Percentiles rank a stretch among this genome's conserved stretches.
These are phyloP conservation scores for Spilosoma lubricipeda DNA, from an alignment of 2,888 invertebrate genomes.

Conservation along the genomic window DNA sequence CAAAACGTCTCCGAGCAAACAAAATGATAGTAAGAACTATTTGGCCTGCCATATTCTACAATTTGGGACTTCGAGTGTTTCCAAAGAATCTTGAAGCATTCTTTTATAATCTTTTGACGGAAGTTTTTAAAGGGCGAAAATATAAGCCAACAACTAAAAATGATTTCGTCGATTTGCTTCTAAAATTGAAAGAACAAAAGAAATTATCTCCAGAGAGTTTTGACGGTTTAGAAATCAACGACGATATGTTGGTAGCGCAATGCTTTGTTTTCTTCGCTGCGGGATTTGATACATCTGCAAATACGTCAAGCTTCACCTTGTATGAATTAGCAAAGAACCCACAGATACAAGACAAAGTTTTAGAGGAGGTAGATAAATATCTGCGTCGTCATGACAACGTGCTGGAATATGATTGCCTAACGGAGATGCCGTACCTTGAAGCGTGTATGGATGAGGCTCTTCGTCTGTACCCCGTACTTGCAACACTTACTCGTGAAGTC, in stretches of 20 bases:
- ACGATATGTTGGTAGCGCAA: slow-evolving; percentile 80
- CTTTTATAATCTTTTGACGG: slow-evolving; percentile 51
- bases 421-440: slow-evolving; percentile 61
- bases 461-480: slow-evolving; percentile 69
- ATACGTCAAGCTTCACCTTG: slow-evolving; percentile 56
- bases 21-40: slow-evolving; percentile 48
- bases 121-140: slow-evolving; percentile 54
- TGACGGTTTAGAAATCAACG: slow-evolving; percentile 53
- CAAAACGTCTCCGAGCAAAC: slow-evolving; percentile 44
- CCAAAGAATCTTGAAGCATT: slow-evolving; percentile 51
- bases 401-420: slow-evolving; percentile 57
- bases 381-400: slow-evolving; percentile 36
- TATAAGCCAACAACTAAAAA: slow-evolving; percentile 54
- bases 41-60: slow-evolving; percentile 65
- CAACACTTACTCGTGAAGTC: slow-evolving; percentile 65
- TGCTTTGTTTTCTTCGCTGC: slow-evolving; percentile 79
- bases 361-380: slow-evolving; percentile 62
- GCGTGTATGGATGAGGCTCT: slow-evolving; percentile 67
- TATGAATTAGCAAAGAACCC: slow-evolving; percentile 64
- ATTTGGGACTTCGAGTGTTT: slow-evolving; percentile 51
- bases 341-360: slow-evolving; percentile 49
- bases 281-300: slow-evolving; percentile 68
- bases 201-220: slow-evolving; percentile 58
- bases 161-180: slow-evolving; percentile 65
- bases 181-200: slow-evolving; percentile 56